A percentile compares a stretch with the other conserved stretches of the same genome.
These are phyloP conservation scores for Cheilosia vulpina DNA, from an alignment of 2,888 invertebrate species.

Conservation along the genomic window DNA sequence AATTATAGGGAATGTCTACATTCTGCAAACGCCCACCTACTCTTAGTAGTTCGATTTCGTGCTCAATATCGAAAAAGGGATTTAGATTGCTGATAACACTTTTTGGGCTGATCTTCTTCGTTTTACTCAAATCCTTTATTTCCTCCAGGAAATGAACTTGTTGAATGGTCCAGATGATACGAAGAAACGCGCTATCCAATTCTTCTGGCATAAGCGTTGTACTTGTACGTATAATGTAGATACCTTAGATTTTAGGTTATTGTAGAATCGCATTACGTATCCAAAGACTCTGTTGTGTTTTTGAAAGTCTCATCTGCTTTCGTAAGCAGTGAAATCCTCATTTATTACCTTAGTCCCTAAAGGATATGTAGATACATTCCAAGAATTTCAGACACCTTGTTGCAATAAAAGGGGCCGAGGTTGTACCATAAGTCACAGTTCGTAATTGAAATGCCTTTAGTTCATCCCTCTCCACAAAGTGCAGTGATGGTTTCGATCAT, in stretches of 20 bases:
- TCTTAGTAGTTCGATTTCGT: too few species aligned
- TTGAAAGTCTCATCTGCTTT: neutral
- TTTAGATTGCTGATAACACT: too few species aligned
- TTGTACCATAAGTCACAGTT: too few species aligned
- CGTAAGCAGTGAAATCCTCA: constrained; percentile 16
- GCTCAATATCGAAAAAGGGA: too few species aligned
- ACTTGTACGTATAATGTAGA: neutral
- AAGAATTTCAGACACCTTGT: constrained; percentile 40
- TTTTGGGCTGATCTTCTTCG: constrained; percentile 21
- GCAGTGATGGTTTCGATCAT: too few species aligned
- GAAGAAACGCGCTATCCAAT: neutral
- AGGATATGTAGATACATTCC: constrained; percentile 25
- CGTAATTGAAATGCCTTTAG: too few species aligned
- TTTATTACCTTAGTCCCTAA: constrained; percentile 43
- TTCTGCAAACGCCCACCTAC: constrained; percentile 8
- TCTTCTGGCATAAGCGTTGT: neutral
- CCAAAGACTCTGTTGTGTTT: neutral
- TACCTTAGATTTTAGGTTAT: neutral
- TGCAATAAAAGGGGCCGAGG: neutral
- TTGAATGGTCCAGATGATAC: neutral
- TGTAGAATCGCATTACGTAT: neutral
- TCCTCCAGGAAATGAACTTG: constrained; percentile 1
- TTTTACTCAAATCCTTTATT: neutral
- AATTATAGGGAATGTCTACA: constrained; percentile 52
- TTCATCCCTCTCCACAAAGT: too few species aligned